Percentiles rank a stretch among this genome's conserved stretches.
Conservation (phyloP, 2,113 vertebrate genomes). For the Promerops cafer region DNA sequence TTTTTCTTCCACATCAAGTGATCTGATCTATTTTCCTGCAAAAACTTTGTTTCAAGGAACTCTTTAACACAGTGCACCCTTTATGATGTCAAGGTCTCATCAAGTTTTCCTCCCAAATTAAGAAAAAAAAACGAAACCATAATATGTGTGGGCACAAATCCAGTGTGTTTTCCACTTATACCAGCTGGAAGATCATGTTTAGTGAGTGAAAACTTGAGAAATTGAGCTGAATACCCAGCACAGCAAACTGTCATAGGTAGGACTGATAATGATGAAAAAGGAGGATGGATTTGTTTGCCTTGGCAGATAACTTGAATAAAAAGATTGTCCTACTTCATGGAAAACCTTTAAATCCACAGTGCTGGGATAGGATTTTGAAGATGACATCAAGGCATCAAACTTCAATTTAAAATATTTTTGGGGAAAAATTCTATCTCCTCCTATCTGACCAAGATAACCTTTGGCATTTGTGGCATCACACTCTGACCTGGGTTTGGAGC, state of each 20-base stretch:
- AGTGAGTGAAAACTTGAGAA: background rate
- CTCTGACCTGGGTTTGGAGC: background rate
- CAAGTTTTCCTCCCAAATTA: background rate
- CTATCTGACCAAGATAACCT: background rate
- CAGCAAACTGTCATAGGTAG: background rate
- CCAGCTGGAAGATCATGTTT: background rate
- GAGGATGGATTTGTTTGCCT: background rate
- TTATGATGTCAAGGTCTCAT: background rate
- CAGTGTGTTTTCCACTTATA: background rate
- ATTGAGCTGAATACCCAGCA: background rate
- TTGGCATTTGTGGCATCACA: background rate
- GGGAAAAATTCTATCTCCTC: rapidly evolving
- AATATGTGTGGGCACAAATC: background rate
- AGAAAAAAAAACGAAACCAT: background rate
- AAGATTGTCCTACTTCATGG: background rate
- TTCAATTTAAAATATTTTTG: background rate
- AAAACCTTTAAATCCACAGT: background rate
- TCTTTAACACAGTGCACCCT: background rate
- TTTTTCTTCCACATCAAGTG: background rate
- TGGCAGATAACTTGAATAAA: background rate
- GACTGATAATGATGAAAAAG: background rate
- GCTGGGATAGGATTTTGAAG: background rate
- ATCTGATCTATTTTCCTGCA: background rate
- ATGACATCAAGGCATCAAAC: background rate
- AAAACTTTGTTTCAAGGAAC: background rate